Conservation (phyloP, 2,888 invertebrate genomes). For the Chymomyza procnemis region DNA sequence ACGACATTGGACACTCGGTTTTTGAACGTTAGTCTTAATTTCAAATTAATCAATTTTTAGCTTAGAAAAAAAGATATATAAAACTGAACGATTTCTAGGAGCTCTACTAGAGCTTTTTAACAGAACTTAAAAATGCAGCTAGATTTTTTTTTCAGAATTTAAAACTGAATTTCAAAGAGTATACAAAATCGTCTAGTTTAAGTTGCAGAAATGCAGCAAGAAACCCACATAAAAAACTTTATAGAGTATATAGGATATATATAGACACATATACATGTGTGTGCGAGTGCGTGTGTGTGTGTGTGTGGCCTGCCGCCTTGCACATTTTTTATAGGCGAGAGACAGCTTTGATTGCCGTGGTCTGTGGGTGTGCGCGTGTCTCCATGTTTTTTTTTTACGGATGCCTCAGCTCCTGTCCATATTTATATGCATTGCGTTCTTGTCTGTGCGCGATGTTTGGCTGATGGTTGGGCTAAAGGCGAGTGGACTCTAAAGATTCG, state of each 20-base stretch:
- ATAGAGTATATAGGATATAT: too few relatives aligned
- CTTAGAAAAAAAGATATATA: too few relatives aligned
- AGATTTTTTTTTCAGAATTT: too few relatives aligned
- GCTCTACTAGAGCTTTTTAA: too few relatives aligned
- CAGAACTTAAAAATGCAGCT: background rate
- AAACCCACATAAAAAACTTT: too few relatives aligned
- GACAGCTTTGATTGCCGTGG: conserved; percentile 69
- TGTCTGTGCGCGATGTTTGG: too few relatives aligned
- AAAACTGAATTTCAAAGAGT: too few relatives aligned
- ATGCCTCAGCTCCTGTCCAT: background rate
- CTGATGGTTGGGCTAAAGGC: too few relatives aligned
- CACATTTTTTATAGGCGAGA: conserved; percentile 70
- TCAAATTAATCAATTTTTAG: too few relatives aligned
- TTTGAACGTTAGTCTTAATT: too few relatives aligned
- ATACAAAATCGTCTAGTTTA: background rate
- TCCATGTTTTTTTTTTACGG: conserved; percentile 4
- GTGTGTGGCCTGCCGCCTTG: conserved; percentile 53
- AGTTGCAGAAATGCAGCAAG: background rate
- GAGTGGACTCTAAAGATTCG: background rate
- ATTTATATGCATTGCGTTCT: background rate
- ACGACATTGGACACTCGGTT: too few relatives aligned
- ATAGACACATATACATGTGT: background rate
- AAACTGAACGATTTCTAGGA: too few relatives aligned
- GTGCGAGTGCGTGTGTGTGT: conserved; percentile 7
- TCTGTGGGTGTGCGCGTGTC: conserved; percentile 8